Evolutionary conservation across 37 sponge, comb jelly and placozoan species (phyloP), one percentile per base, ranked within the genome.

Genomic region (Bolinopsis microptera): DNA sequence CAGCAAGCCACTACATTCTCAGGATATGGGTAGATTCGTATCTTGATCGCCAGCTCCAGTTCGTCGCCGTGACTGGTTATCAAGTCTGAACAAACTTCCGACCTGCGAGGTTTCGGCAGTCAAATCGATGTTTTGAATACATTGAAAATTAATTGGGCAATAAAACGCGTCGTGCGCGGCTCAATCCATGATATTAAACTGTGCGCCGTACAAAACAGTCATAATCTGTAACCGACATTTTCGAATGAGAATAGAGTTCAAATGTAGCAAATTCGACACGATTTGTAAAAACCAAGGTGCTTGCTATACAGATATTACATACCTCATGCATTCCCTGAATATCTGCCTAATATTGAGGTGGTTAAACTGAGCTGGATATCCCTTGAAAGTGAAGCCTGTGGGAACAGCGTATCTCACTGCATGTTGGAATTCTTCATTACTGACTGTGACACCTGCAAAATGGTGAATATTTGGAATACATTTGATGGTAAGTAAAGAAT

Each of bases 351-450:
- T 69, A 38, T 96, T 95, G 35, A 95, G 69, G 94, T 97, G 95
- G 32, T 83, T 93, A 30, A 99, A 97, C 93, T 99, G 98, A 0
- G 97, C 83, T 13, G 99, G 99, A 37, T 97, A 99, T 30, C 96
- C 99, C 68, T 99, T 99, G 94, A 99, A 99, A 38, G 99, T 97
- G 95, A 95, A 95, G 25, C 99, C 98, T 21, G 94, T 94, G 0
- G 95, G 94, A 0, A 99, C 98, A 33, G 90, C 82, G 35, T 83
- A 86, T 27, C 95, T 93, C 9, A 99, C 93, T 28, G 98, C 97
- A 18, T 97, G 96, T 92, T 99, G 97, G 75, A 99, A 99, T 77
- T 99, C 99, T 37, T 96, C 96, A 48, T 94, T 96, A 1, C 98
- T 95, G 23, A 94, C 94, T 68, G 92, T 86, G 92, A 96, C 93